Evolutionary conservation across 2,113 vertebrate species (phyloP).

Genomic region (Tetrax tetrax): DNA sequence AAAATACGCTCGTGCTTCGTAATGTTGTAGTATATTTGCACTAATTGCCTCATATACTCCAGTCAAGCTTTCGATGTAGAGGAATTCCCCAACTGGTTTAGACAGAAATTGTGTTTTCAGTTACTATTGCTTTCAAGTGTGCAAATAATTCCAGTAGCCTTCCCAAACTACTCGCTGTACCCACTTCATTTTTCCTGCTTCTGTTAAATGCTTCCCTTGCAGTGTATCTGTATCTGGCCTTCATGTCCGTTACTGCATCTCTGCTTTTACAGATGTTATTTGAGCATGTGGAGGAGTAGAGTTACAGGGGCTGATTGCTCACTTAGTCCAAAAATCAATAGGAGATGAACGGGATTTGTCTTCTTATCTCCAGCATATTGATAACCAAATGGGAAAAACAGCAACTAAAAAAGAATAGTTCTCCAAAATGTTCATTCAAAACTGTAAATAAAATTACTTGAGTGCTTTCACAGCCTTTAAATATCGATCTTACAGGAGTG

Average conservation of each 20-base stretch:
- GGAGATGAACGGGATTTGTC: not conserved
- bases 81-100: not conserved
- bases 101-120: not conserved
- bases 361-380: constrained; percentile 15
- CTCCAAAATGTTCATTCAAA: not conserved
- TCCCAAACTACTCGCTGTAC: not conserved
- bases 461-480: constrained; percentile 16
- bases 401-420: not conserved
- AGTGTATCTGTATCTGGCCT: not conserved
- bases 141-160: not conserved
- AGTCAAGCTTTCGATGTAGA: not conserved
- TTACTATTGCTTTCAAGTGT: not conserved
- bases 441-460: constrained; percentile 25
- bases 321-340: constrained; percentile 52
- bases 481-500: not conserved
- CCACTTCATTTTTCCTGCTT: not conserved
- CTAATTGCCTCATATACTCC: constrained; percentile 57
- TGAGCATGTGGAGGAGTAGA: not conserved
- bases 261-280: constrained; percentile 30
- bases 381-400: constrained; percentile 23
- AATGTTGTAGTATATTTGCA: constrained; percentile 48
- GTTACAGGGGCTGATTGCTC: constrained; percentile 9
- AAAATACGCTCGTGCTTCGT: not conserved
- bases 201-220: constrained; percentile 35
- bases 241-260: not conserved